Evolutionary conservation across 2,113 vertebrate genomes (phyloP), one percentile per base, ranked within the genome.

Genomic region (Ancistrus triradiatus): DNA sequence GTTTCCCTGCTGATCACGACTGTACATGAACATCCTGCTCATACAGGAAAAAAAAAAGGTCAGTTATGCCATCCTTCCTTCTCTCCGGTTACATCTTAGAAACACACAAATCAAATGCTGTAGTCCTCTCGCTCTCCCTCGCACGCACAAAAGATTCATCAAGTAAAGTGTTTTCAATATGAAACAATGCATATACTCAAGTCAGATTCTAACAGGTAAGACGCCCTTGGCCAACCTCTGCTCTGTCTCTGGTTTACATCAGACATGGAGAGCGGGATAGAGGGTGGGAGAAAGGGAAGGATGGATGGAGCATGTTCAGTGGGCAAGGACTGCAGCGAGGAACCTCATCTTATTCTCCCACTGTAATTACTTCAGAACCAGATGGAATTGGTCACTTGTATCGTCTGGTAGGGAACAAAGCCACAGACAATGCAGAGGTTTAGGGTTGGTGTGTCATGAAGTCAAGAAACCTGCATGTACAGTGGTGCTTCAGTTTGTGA

Each of bases 361-460:
- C 22, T 13, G 27, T 19, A 4, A 43, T 92, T 92, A 98, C 81
- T 98, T 98, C 85, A 98, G 70, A 79, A 97, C 93, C 77, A 98
- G 91, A 78, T 97, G 94, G 83, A 95, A 89, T 72, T 93, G 91
- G 80, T 94, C 94, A 46, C 88, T 89, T 72, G 90, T 90, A 84
- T 97, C 95, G 86, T 92, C 95, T 98, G 77, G 87, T 70, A 27
- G 19, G 13, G 15, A 47, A 31, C 17, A 62, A 7, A 19, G n/a
- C 17, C 18, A 19, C 7, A 25, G 18, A 31, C n/a, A 3, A 46
- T 17, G 4, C 9, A 42, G 13, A 42, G 4, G 13, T 1, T 42
- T 5, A 42, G n/a, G 2, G 14, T 42, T 14, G 2, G 7, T 18
- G 0, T 28, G 22, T 27, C 1, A 8, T 47, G 9, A 61, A 43